Conservation (phyloP, 1,140 invertebrate species). For the Zaprionus ornatus region DNA sequence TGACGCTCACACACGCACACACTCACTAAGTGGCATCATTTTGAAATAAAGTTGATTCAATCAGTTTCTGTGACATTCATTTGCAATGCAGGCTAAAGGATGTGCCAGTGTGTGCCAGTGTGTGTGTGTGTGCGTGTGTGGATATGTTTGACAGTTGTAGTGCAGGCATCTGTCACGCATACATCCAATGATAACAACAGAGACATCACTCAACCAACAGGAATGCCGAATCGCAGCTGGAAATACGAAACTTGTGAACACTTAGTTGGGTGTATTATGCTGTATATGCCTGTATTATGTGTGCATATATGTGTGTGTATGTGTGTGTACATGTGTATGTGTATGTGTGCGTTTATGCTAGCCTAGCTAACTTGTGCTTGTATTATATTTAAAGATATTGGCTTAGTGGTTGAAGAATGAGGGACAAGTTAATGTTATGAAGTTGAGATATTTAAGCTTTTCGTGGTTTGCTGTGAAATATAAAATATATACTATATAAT, state of each 20-base stretch:
- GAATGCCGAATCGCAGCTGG: slow-evolving; percentile 2
- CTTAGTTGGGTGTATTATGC: not conserved
- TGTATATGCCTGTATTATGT: not conserved
- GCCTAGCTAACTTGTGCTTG: not conserved
- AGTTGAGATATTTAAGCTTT: not conserved
- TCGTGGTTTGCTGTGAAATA: too few relatives aligned
- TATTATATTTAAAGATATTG: not conserved
- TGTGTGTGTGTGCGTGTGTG: slow-evolving; percentile 30
- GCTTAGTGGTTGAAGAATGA: not conserved
- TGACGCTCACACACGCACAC: slow-evolving; percentile 7
- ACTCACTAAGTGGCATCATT: slow-evolving; percentile 77
- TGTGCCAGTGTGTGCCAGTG: not conserved
- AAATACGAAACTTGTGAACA: not conserved
- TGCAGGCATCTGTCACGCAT: slow-evolving; percentile 67
- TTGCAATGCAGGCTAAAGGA: slow-evolving; percentile 37
- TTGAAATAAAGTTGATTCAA: slow-evolving; percentile 83
- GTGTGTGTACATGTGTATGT: not conserved
- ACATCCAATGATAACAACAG: slow-evolving; percentile 56
- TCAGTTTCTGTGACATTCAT: slow-evolving; percentile 65
- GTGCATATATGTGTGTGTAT: not conserved
- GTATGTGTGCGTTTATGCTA: not conserved
- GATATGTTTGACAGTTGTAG: slow-evolving; percentile 38
- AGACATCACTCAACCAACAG: slow-evolving; percentile 19
- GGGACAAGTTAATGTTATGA: not conserved
- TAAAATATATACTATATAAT: too few relatives aligned